Evolutionary conservation across 2,113 vertebrate genomes (phyloP).

Genomic region (Abramis brama): DNA sequence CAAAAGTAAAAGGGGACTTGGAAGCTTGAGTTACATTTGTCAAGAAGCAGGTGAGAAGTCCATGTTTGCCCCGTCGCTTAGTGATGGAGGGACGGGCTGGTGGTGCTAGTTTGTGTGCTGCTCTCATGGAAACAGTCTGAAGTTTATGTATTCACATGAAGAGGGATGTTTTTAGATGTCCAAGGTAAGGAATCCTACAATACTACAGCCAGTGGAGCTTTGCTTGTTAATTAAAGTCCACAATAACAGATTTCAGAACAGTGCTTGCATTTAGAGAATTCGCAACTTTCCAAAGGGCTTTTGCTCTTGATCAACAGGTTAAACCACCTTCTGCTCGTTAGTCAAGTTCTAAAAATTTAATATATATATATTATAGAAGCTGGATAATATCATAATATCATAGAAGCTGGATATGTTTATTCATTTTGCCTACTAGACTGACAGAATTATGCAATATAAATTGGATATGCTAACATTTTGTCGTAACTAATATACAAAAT

Average conservation of each 20-base stretch:
- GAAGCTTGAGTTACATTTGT: background rate
- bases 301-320: conserved; percentile 33
- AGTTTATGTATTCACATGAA: conserved; percentile 28
- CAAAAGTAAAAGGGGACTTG: background rate
- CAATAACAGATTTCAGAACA: background rate
- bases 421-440: background rate
- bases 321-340: background rate
- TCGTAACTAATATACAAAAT: background rate
- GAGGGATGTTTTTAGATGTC: background rate
- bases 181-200: conserved; percentile 17
- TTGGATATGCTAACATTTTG: background rate
- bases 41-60: background rate
- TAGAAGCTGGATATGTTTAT: background rate
- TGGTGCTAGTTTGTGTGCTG: conserved; percentile 61
- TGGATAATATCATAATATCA: background rate
- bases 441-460: background rate
- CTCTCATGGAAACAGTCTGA: conserved; percentile 69
- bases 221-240: background rate
- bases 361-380: background rate
- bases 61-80: conserved; percentile 39
- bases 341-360: background rate
- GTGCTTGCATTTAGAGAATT: background rate
- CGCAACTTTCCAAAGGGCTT: background rate
- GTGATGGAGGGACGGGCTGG: conserved; percentile 60
- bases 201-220: background rate